Base-by-base conservation (phyloP, 2,888 invertebrate species). In the Eumacrocentrus americanus region DNA sequence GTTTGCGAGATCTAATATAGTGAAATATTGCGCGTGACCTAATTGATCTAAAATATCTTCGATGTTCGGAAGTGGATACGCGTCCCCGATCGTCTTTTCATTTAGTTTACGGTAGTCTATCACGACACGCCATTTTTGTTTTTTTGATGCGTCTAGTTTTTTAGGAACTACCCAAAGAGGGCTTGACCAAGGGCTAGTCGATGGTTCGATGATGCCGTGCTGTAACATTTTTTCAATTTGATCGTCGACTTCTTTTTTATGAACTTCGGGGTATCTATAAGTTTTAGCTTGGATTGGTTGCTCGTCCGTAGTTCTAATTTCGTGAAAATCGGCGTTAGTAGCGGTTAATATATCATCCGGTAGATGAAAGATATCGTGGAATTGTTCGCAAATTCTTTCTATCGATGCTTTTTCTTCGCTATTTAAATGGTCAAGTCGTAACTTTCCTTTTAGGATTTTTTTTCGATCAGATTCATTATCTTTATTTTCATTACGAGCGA, bases 101-200 rank as follows among this genome's bases (percentile, higher is more conserved):
- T 78, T 79, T 3, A 77, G 42, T 12, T 55, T 60, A 1, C 74
- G 58, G 51, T 66, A 77, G 46, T 75, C 75, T 2, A 71, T 68
- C 37, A 67, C 61, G 6, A 75, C 62, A 38, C 74, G 29, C 34
- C 55, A 69, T 51, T 67, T 65, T 0, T 34, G 18, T 18, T 52
- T 61, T 2, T 64, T 64, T 3, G 60, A 61, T 12, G 65, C 63
- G 9, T 64, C 65, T 9, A 72, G 67, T 56, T 75, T 76, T 64
- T 80, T 81, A 14, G 66, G 66, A 1, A 78, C 77, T 0, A 81
- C 46, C 2, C 79, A 74, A 3, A 79, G 67, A 0, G 78, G 79
- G 1, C 73, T 67, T 3, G 72, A 65, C 74, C 75, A 81, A 0
- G 79, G 77, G 18, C 71, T 71, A 2, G 56, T 62, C 1, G 73